These are phyloP conservation scores for Campoletis raptor DNA, from an alignment of 2,888 invertebrate genomes.

Conservation along the genomic window DNA sequence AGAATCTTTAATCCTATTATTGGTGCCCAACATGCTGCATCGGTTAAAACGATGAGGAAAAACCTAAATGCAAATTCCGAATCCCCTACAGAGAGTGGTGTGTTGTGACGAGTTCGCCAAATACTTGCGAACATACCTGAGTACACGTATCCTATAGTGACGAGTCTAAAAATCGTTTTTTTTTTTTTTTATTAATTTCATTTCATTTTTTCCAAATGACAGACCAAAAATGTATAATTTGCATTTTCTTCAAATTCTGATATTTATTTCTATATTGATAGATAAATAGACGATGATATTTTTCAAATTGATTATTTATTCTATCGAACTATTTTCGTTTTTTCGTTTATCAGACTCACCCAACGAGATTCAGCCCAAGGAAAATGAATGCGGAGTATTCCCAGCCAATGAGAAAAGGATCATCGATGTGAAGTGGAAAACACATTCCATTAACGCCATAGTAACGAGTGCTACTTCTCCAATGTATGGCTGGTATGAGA, in stretches of 20 bases:
- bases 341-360: slow-evolving; percentile 82
- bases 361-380: slow-evolving; percentile 88
- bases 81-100: slow-evolving; percentile 87
- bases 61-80: slow-evolving; percentile 89
- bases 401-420: slow-evolving; percentile 89
- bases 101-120: slow-evolving; percentile 87
- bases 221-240: neutral
- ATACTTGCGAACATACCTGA: slow-evolving; percentile 88
- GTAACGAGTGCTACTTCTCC: slow-evolving; percentile 87
- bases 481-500: slow-evolving; percentile 88
- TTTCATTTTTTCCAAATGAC: slow-evolving; percentile 73
- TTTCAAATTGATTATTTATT: neutral
- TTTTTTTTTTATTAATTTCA: neutral
- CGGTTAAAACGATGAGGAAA: slow-evolving; percentile 90
- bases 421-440: slow-evolving; percentile 90
- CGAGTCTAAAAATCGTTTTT: slow-evolving; percentile 82
- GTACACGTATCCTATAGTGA: slow-evolving; percentile 88
- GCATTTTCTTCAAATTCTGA: too few species aligned
- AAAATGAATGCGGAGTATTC: slow-evolving; percentile 90
- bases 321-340: neutral
- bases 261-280: too few species aligned
- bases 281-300: too few species aligned
- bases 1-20: slow-evolving; percentile 88
- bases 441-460: slow-evolving; percentile 90
- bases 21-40: slow-evolving; percentile 90